phyloP scores from a whole-genome alignment of 2,888 invertebrate species.

The Tholera decimalis region DNA sequence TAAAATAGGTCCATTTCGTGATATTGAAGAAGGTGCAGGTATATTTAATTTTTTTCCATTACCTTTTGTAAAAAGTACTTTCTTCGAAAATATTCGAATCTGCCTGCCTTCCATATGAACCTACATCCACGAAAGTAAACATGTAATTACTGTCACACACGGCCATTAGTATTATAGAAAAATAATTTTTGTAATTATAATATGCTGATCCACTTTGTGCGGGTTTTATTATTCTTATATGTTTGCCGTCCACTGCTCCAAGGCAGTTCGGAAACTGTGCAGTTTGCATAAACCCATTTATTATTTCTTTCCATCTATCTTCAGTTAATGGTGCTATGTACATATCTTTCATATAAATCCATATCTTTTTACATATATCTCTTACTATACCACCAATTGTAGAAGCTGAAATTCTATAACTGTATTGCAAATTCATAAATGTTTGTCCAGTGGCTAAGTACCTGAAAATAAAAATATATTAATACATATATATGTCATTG shows the following conservation, averaged over 20 bases:
- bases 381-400: background rate
- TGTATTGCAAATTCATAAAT: constrained; percentile 1
- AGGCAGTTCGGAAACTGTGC: background rate
- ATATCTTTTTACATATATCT: background rate
- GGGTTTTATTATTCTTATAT: constrained; percentile 2
- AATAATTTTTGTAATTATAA: background rate
- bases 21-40: too few species aligned
- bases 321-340: background rate
- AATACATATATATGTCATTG: background rate
- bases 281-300: background rate
- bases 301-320: background rate
- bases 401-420: background rate
- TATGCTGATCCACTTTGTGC: background rate
- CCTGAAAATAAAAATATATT: too few species aligned
- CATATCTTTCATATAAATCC: too few species aligned
- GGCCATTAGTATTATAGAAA: background rate
- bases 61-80: background rate
- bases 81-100: background rate
- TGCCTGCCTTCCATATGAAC: background rate
- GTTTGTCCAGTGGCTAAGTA: background rate
- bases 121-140: too few species aligned
- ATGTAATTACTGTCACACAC: background rate
- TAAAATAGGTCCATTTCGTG: too few species aligned
- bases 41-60: too few species aligned
- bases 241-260: background rate